Percentiles rank a stretch among this genome's conserved stretches.
Evolutionary conservation across 2,797 vertebrate genomes (phyloP).

Genomic region (Moxostoma hubbsi): DNA sequence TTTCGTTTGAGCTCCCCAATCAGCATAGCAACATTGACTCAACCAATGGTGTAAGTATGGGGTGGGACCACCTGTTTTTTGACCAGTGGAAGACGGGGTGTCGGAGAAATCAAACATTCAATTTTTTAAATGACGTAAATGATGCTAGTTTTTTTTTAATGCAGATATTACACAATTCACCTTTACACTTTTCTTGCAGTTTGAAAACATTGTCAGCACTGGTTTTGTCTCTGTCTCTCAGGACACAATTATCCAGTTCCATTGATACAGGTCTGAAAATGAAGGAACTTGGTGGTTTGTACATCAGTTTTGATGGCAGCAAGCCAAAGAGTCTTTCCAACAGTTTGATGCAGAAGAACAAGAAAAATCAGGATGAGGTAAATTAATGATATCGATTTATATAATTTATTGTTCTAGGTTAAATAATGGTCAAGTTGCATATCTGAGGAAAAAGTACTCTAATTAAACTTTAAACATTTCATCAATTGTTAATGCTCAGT

Average conservation of each 20-base stretch:
- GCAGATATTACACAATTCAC: no score
- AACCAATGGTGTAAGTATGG: no score
- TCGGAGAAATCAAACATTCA: no score
- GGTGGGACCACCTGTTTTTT: no score
- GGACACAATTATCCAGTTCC: conserved; percentile 85
- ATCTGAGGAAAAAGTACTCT: background rate
- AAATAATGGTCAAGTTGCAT: background rate
- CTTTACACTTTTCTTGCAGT: no score
- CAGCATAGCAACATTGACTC: no score
- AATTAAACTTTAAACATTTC: no score
- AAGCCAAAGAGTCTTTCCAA: conserved; percentile 77
- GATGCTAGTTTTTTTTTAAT: no score
- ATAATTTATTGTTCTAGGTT: conserved; percentile 24
- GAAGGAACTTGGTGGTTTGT: conserved; percentile 91
- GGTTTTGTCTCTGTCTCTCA: conserved; percentile 64
- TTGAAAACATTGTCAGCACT: background rate
- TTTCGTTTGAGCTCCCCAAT: background rate
- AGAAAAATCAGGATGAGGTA: conserved; percentile 87
- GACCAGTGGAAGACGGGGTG: no score
- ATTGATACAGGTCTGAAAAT: conserved; percentile 92
- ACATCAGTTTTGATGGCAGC: conserved; percentile 91
- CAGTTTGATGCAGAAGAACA: conserved; percentile 77
- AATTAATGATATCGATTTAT: conserved; percentile 60
- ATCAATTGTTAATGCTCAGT: no score
- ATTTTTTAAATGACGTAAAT: no score